Evolutionary conservation across 2,113 vertebrate species (phyloP).

Genomic region (Sphyrna mokarran): DNA sequence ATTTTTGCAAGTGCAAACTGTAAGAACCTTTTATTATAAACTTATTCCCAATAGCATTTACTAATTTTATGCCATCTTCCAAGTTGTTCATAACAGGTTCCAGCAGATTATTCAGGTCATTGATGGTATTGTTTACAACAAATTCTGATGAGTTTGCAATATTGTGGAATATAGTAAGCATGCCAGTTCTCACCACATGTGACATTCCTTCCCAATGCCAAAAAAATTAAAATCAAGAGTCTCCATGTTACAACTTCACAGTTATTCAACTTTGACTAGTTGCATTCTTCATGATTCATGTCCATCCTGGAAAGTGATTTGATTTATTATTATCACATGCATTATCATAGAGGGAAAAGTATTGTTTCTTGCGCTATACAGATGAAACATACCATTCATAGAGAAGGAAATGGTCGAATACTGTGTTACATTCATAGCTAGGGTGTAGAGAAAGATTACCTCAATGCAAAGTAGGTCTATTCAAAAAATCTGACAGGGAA

Average conservation of each 20-base stretch:
- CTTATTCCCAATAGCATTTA: not conserved
- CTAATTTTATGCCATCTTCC: not conserved
- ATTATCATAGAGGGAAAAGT: too few species aligned
- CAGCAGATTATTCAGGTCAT: not conserved
- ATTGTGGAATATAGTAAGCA: not conserved
- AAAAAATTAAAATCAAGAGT: not conserved
- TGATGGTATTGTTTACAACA: not conserved
- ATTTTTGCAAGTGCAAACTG: too few species aligned
- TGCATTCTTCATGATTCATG: not conserved
- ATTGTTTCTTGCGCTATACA: too few species aligned
- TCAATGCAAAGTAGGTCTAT: too few species aligned
- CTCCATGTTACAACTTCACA: not conserved
- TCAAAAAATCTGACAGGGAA: too few species aligned
- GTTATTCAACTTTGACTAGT: conserved; percentile 6
- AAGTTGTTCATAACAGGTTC: not conserved
- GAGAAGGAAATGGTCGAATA: too few species aligned
- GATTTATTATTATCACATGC: too few species aligned
- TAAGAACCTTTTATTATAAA: not conserved
- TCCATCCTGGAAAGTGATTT: not conserved
- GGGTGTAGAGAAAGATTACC: too few species aligned
- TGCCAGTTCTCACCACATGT: not conserved
- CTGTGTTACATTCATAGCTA: too few species aligned
- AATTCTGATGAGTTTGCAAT: not conserved
- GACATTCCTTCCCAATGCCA: not conserved
- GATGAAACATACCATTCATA: too few species aligned